phyloP scores from a whole-genome alignment of 2,888 invertebrate genomes.

The Cepaea hortensis region DNA sequence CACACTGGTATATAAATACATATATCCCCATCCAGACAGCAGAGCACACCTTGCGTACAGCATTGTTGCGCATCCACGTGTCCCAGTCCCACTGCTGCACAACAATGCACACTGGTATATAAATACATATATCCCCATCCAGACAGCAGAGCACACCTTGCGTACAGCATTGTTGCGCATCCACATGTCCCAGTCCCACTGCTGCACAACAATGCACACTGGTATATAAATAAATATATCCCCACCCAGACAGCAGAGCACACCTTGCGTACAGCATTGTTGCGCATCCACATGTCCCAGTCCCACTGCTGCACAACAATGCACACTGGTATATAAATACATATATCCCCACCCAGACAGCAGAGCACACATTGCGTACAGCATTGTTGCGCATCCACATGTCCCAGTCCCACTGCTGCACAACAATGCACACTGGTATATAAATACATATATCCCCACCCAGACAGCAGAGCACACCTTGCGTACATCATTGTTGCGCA shows the following conservation, averaged over 20 bases:
- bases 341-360: no score
- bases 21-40: no score
- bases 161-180: slow-evolving; percentile 79
- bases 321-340: neutral
- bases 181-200: slow-evolving; percentile 83
- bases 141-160: slow-evolving; percentile 75
- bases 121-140: no score
- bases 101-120: neutral
- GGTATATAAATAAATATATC: no score
- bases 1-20: neutral
- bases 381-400: slow-evolving; percentile 81
- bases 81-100: slow-evolving; percentile 81
- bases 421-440: slow-evolving; percentile 33
- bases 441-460: no score
- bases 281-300: slow-evolving; percentile 82
- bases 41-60: slow-evolving; percentile 79
- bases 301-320: slow-evolving; percentile 78
- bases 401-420: slow-evolving; percentile 81
- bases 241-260: no score
- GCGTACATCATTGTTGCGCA: slow-evolving; percentile 79
- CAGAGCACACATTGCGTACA: no score
- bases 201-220: slow-evolving; percentile 69
- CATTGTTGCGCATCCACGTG: slow-evolving; percentile 81
- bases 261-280: slow-evolving; percentile 79
- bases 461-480: slow-evolving; percentile 75